Percentiles rank a stretch among this genome's conserved stretches.
These are phyloP conservation scores for Eupristina koningsbergeri DNA, from an alignment of 1,140 invertebrate genomes.

Conservation along the genomic window DNA sequence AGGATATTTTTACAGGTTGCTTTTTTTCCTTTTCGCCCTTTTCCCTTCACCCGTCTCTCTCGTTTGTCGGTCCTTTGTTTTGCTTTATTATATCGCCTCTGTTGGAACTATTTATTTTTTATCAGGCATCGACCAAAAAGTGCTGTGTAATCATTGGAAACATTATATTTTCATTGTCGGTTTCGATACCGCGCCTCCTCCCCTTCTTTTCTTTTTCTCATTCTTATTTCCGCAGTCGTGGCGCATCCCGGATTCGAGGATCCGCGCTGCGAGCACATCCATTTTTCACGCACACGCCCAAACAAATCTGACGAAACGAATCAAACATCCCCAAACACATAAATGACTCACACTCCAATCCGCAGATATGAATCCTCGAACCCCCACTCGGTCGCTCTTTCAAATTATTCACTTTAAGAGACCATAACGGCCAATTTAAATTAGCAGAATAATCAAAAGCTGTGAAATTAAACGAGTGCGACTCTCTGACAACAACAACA, in stretches of 20 bases:
- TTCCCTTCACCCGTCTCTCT: neutral
- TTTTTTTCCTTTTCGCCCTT: neutral
- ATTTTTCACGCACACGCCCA: conserved; percentile 7
- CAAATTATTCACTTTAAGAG: neutral
- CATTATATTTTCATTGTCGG: conserved; percentile 49
- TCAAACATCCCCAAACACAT: neutral
- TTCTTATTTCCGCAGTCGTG: conserved; percentile 27
- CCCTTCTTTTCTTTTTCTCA: neutral
- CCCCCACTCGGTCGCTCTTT: too few species aligned
- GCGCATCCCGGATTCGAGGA: neutral
- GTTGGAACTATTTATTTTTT: conserved; percentile 44
- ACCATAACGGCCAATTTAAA: too few species aligned
- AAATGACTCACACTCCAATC: neutral
- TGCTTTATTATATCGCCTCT: conserved; percentile 36
- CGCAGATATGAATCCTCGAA: too few species aligned
- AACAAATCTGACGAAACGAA: conserved; percentile 3
- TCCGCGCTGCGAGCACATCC: neutral
- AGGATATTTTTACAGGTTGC: conserved; percentile 40
- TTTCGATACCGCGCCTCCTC: conserved; percentile 24
- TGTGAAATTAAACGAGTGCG: too few species aligned
- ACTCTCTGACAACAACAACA: neutral
- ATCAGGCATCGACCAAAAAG: neutral
- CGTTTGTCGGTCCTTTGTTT: conserved; percentile 44
- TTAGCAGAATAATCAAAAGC: too few species aligned
- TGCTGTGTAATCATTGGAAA: conserved; percentile 48